These are phyloP conservation scores for Tineola bisselliella DNA, from an alignment of 2,888 invertebrate genomes.

Conservation along the genomic window DNA sequence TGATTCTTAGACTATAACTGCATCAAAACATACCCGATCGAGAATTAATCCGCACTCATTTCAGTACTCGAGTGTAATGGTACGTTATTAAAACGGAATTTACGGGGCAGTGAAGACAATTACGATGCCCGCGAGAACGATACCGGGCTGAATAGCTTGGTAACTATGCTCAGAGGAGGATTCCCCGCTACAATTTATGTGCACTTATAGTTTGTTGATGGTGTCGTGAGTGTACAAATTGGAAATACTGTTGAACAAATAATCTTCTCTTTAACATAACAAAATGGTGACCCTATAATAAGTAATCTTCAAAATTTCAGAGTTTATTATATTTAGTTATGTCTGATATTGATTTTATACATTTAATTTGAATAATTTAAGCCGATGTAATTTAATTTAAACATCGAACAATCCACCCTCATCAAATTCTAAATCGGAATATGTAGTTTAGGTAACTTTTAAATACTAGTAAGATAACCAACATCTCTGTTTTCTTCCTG, in stretches of 20 bases:
- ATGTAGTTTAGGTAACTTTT: too few species aligned
- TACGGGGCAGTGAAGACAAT: constrained; percentile 23
- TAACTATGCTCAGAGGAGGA: constrained; percentile 20
- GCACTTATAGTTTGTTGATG: constrained; percentile 21
- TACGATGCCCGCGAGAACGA: constrained; percentile 27
- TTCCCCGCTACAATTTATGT: constrained; percentile 24
- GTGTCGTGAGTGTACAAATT: not conserved
- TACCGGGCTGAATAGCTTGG: constrained; percentile 21
- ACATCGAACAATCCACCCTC: too few species aligned
- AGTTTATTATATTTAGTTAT: too few species aligned
- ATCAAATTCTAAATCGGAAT: too few species aligned
- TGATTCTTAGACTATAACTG: not conserved
- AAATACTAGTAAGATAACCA: too few species aligned
- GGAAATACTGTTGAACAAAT: constrained; percentile 17
- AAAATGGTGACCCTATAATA: too few species aligned
- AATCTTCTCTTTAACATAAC: not conserved
- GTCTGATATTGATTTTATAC: too few species aligned
- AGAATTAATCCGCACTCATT: constrained; percentile 6
- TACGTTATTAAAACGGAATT: constrained; percentile 30
- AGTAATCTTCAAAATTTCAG: too few species aligned
- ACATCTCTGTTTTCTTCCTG: too few species aligned
- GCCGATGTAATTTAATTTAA: too few species aligned
- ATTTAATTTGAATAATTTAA: too few species aligned
- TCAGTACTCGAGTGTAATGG: constrained; percentile 9
- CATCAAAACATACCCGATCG: not conserved